phyloP scores from a whole-genome alignment of 2,888 invertebrate genomes.

The Myopa tessellatipennis region DNA sequence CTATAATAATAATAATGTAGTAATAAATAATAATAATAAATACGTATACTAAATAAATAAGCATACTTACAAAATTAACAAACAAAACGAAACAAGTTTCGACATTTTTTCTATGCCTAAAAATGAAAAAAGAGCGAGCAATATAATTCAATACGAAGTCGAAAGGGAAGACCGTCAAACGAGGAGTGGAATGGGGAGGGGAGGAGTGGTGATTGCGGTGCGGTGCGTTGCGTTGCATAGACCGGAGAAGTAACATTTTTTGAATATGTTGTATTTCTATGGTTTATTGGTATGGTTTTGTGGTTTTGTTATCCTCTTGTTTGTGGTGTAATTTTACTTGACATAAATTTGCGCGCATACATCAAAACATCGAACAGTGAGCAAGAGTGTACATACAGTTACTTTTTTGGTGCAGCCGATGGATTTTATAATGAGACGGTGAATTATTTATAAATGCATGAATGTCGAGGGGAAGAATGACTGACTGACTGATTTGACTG shows the following conservation, averaged over 20 bases:
- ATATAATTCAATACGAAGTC: background rate
- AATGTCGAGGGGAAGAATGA: background rate
- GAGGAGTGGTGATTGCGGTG: background rate
- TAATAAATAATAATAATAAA: background rate
- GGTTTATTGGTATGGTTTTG: background rate
- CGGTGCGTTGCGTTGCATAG: background rate
- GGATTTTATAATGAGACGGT: background rate
- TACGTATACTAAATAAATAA: background rate
- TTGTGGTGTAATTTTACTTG: background rate
- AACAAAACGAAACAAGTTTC: background rate
- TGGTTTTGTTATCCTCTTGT: background rate
- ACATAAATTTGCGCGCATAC: no score
- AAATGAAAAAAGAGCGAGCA: background rate
- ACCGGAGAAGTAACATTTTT: background rate
- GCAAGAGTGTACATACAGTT: no score
- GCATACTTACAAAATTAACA: background rate
- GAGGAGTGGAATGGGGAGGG: no score
- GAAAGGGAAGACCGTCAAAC: background rate
- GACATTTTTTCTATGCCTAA: background rate
- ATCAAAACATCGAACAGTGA: no score
- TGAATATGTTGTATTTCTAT: background rate
- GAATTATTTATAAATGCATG: conserved; percentile 22
- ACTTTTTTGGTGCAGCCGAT: no score
- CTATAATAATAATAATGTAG: background rate
- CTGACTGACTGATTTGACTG: no score